Evolutionary conservation across 2,797 vertebrate genomes (phyloP), one percentile per base, ranked within the genome.

Genomic region (Channa striata): DNA sequence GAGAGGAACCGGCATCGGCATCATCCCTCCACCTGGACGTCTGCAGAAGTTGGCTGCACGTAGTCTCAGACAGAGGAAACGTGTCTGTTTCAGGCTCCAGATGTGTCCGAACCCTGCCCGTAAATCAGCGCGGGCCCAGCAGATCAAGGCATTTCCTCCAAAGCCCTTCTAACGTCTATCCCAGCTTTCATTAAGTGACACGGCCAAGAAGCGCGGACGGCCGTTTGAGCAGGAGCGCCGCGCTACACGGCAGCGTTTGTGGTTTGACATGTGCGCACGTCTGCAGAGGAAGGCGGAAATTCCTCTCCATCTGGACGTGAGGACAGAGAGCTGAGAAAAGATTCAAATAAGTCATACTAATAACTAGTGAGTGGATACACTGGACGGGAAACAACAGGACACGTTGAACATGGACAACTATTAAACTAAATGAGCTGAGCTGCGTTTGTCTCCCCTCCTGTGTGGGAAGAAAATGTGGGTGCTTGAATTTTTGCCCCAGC

Each of bases 91-190:
- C 46, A 14, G 68, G 61, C 59, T 84, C 81, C 85, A 90, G 88
- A 87, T 84, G 84, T 37, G 36, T 72, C 59, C 42, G 23, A 75
- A 33, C 13, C 36, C 2, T 8, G 48, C 60, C 54, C 56, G 5
- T 89, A 89, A 87, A 82, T 75, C 84, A 62, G 51, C 36, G 14
- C 90, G 88, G 89, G 69, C 82, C 68, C 79, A 8, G 0, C 62
- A 80, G 87, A 89, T 89, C 77, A 83, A 87, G 87, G 68, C 71
- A 70, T 80, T 90, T 90, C 89, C 87, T 85, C 73, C 62, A 70
- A 46, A 57, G 69, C 70, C 37, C 49, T 30, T 14, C 78, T 42
- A 37, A 81, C 82, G 68, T 59, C 54, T 42, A 40, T 36, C 70
- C 83, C 64, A 52, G 63, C 66, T 84, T 88, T 84, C 76, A 85